Conservation (phyloP, 2,797 vertebrate genomes). For the Malurus splendens region DNA sequence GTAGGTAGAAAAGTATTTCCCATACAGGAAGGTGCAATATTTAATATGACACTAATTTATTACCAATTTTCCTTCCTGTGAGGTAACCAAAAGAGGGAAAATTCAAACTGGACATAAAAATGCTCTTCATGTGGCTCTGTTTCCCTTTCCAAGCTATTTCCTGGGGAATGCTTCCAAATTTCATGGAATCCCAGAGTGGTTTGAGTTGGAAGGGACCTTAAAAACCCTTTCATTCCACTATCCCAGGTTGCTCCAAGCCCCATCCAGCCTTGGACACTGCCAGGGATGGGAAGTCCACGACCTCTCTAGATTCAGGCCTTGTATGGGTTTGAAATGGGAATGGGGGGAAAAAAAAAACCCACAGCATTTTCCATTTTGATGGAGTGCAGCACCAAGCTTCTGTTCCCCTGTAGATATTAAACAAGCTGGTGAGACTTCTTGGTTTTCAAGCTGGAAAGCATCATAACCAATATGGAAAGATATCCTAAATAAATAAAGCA, state of each 20-base stretch:
- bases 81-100: background rate
- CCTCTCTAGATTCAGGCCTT: background rate
- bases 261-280: accelerated
- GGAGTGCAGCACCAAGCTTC: background rate
- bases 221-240: background rate
- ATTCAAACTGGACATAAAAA: background rate
- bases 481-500: background rate
- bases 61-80: background rate
- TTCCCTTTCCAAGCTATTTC: background rate
- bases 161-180: background rate
- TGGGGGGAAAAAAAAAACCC: accelerated
- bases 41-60: background rate
- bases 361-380: background rate
- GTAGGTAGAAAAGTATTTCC: background rate
- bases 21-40: background rate
- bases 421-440: background rate
- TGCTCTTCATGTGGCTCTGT: background rate
- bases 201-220: background rate
- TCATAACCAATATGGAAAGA: background rate
- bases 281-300: accelerated
- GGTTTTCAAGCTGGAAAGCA: background rate
- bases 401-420: background rate
- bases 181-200: accelerated
- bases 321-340: background rate
- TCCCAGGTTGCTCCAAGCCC: background rate